phyloP scores from a whole-genome alignment of 2,113 vertebrate genomes.

The Platycercus adscitus region DNA sequence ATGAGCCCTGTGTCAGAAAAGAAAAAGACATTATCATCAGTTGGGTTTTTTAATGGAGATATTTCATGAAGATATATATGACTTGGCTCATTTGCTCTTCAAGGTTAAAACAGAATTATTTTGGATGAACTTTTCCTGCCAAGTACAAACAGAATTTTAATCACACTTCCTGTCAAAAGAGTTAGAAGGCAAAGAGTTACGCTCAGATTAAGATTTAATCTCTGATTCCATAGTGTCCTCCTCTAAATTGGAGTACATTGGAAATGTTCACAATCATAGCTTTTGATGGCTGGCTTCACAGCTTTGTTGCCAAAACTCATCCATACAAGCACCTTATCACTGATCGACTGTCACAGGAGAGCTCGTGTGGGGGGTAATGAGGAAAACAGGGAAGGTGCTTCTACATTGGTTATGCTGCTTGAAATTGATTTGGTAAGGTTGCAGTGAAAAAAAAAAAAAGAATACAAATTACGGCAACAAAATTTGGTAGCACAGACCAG shows the following conservation, averaged over 20 bases:
- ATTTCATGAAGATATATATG: neutral
- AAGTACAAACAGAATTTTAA: neutral
- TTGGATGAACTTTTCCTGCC: neutral
- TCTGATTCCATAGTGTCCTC: neutral
- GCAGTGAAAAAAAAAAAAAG: neutral
- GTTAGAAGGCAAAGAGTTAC: neutral
- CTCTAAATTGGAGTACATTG: neutral
- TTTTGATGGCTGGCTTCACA: neutral
- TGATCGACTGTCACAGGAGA: neutral
- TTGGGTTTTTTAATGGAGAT: neutral
- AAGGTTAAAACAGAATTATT: neutral
- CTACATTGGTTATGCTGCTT: neutral
- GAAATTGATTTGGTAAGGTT: neutral
- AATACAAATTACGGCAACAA: neutral
- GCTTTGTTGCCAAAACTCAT: neutral
- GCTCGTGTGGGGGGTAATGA: neutral
- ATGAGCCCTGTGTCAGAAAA: neutral
- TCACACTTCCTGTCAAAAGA: neutral
- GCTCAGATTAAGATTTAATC: neutral
- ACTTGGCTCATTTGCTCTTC: neutral
- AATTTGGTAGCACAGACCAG: neutral
- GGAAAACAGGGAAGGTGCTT: neutral
- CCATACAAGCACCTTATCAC: neutral
- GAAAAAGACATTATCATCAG: neutral
- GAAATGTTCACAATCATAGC: neutral